Percentiles rank a stretch among this genome's conserved stretches.
Conservation (phyloP, 2,113 vertebrate species). For the Macrotis lagotis region DNA sequence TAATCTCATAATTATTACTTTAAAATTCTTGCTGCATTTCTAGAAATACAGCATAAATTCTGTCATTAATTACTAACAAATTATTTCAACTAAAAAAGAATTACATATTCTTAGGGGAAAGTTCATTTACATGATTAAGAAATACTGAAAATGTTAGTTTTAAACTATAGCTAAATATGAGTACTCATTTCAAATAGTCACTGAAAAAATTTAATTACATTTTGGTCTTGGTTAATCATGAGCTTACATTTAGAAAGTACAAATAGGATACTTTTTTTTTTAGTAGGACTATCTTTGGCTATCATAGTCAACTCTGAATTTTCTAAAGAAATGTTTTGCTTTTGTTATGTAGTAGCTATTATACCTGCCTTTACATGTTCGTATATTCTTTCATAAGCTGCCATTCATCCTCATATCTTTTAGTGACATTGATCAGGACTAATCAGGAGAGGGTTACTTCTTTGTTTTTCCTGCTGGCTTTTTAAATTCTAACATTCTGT, state of each 20-base stretch:
- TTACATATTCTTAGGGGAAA: neutral
- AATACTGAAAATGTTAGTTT: neutral
- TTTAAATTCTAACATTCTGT: neutral
- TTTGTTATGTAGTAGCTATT: neutral
- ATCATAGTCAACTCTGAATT: neutral
- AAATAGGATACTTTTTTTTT: neutral
- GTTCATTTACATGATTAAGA: neutral
- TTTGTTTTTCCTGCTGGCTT: conserved; percentile 17
- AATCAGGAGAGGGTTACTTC: neutral
- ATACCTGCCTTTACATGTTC: neutral
- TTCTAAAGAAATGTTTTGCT: neutral
- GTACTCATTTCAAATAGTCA: neutral
- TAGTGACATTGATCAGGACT: neutral
- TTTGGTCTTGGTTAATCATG: neutral
- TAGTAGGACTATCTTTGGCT: neutral
- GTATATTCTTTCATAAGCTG: neutral
- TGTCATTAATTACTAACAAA: neutral
- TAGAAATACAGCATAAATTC: neutral
- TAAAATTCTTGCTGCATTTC: conserved; percentile 1
- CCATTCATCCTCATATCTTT: neutral
- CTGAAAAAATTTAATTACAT: neutral
- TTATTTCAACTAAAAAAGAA: neutral
- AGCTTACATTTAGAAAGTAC: neutral
- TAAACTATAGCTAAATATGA: neutral
- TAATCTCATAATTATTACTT: neutral